Evolutionary conservation across 2,888 invertebrate species (phyloP).

Genomic region (Esperia sulphurella): DNA sequence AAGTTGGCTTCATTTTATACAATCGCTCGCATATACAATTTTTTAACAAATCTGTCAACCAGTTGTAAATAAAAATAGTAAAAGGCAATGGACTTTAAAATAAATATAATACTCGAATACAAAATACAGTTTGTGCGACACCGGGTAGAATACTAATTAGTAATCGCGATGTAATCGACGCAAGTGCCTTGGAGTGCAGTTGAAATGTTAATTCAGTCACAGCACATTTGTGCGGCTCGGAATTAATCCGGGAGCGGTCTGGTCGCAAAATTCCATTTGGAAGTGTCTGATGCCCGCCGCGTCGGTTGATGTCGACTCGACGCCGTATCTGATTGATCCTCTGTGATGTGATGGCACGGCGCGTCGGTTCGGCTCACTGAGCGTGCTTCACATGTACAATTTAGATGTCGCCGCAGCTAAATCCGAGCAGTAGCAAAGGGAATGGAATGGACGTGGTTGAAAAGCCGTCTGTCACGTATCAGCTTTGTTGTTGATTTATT

Average conservation of each 20-base stretch:
- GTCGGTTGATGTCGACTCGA: conserved; percentile 36
- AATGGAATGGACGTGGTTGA: neutral
- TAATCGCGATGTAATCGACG: conserved; percentile 21
- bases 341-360: conserved; percentile 30
- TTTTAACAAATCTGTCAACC: too few species aligned
- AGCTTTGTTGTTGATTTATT: too few species aligned
- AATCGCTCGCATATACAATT: too few species aligned
- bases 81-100: too few species aligned
- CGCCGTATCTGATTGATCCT: conserved; percentile 51
- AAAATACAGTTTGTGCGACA: conserved; percentile 5
- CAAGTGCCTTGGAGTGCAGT: conserved; percentile 21
- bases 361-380: conserved; percentile 18
- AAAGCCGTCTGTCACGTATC: too few species aligned
- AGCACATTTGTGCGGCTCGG: conserved; percentile 44
- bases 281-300: conserved; percentile 32
- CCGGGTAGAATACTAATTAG: conserved; percentile 17
- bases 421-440: neutral
- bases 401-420: neutral
- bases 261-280: conserved; percentile 61
- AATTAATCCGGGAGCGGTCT: conserved; percentile 50
- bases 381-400: conserved; percentile 12
- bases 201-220: conserved; percentile 52
- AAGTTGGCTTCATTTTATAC: too few species aligned
- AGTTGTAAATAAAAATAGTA: too few species aligned
- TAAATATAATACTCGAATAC: conserved; percentile 1